Evolutionary conservation across 2,888 invertebrate species (phyloP).

Genomic region (Caenorhabditis sp.): DNA sequence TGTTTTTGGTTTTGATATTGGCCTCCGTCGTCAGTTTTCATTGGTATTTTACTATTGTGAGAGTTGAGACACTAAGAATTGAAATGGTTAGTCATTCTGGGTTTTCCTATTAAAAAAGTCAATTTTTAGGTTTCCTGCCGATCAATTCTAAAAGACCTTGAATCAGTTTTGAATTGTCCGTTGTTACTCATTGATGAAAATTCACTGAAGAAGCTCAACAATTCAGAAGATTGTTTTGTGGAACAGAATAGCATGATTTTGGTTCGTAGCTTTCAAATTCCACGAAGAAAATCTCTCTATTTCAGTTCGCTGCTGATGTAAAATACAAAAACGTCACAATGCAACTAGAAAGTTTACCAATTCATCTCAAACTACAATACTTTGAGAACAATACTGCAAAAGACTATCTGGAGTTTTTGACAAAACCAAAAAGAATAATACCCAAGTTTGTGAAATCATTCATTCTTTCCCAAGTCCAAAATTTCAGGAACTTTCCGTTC

Average conservation of each 20-base stretch:
- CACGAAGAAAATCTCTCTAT: background rate
- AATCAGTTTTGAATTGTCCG: background rate
- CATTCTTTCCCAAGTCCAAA: background rate
- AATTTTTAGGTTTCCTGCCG: background rate
- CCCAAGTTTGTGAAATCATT: slow-evolving; percentile 2
- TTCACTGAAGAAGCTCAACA: background rate
- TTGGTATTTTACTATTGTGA: background rate
- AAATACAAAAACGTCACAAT: background rate
- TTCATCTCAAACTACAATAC: background rate
- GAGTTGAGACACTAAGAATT: background rate
- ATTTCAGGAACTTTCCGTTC: background rate
- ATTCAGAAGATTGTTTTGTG: background rate
- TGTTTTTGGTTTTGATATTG: background rate
- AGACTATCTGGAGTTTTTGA: slow-evolving; percentile 6
- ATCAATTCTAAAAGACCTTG: background rate
- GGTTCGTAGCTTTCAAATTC: background rate
- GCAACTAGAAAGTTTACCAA: background rate
- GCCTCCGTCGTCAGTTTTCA: background rate
- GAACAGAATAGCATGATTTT: background rate
- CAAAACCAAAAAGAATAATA: background rate
- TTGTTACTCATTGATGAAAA: background rate
- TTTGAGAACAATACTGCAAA: background rate
- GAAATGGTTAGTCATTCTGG: background rate
- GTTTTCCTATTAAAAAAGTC: too few species aligned
- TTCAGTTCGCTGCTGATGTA: background rate